Evolutionary conservation across 2,888 invertebrate genomes (phyloP), one percentile per base, ranked within the genome.

Genomic region (Orthosia incerta): DNA sequence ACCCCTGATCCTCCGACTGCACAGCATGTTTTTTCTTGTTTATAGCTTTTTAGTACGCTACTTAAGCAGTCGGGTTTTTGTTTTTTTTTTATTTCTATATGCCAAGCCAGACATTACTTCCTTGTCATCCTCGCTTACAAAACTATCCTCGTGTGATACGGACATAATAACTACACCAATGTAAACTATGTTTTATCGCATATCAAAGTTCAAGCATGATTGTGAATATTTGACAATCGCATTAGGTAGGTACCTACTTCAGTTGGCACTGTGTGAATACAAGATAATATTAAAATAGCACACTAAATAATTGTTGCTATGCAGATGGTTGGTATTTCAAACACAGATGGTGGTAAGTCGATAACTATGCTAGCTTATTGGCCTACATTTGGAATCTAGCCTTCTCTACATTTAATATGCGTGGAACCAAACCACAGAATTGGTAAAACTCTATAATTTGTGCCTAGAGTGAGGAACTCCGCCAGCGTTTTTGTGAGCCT

Each of bases 151-250:
- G 39, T 39, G 39, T 39, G 39, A 9, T 39, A 39, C 9, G 39
- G 9, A 39, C 39, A 39, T 39, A 9, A 39, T 39, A 39, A 39
- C 3, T 1, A 46, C 45, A 57, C 15, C 60, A 60, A 46, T 61
- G 23, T 50, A 50, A 46, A 74, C 20, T 20, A 4, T 7, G n/a
- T 16, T 39, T 48, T 45, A 48, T n/a, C 16, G 7, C 23, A n/a
- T 57, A 81, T 76, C 62, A 76, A 76, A 79, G 76, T 76, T 66
- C 60, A 57, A 18, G 1, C 51, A 53, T 57, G 53, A 61, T 69
- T 65, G 11, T 80, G 80, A 74, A 74, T 56, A 80, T 74, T 61
- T 77, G 55, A 62, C 64, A 67, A 60, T 67, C 51, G 46, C 46
- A 59, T 62, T 69, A 75, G 12, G 16, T 53, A 15, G 5, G 7